Conservation (phyloP, 2,797 vertebrate species). For the Adrianichthys oophorus region DNA sequence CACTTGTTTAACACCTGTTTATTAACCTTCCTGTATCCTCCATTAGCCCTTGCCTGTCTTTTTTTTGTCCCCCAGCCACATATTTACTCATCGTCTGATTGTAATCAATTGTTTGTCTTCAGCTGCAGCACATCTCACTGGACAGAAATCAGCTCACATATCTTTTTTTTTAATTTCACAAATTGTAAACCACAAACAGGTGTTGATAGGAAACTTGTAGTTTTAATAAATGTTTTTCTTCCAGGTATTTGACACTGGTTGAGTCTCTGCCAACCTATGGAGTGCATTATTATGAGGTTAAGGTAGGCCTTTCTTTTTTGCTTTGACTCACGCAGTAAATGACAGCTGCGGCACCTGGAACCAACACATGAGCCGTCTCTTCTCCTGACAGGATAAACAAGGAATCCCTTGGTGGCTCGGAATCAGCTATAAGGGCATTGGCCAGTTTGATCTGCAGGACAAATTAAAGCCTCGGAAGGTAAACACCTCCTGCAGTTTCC, state of each 20-base stretch:
- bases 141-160: slow-evolving; percentile 28
- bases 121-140: slow-evolving; percentile 35
- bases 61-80: slow-evolving; percentile 6
- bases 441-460: slow-evolving; percentile 96
- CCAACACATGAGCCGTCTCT: slow-evolving; percentile 17
- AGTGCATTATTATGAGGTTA: slow-evolving; percentile 97
- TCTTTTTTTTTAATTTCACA: slow-evolving; percentile 10
- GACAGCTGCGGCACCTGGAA: slow-evolving; percentile 24
- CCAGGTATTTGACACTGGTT: slow-evolving; percentile 94
- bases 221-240: slow-evolving; percentile 45
- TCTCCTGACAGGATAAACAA: slow-evolving; percentile 90
- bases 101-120: slow-evolving; percentile 62
- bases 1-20: slow-evolving; percentile 30
- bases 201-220: slow-evolving; percentile 17
- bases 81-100: slow-evolving; percentile 50
- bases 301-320: slow-evolving; percentile 78
- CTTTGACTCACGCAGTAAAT: slow-evolving; percentile 30
- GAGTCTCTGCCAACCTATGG: slow-evolving; percentile 96
- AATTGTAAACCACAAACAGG: slow-evolving; percentile 16
- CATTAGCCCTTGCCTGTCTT: slow-evolving; percentile 19
- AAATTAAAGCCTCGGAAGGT: slow-evolving; percentile 96
- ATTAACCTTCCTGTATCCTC: slow-evolving; percentile 57
- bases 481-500: slow-evolving; percentile 15
- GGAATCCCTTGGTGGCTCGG: slow-evolving; percentile 99
- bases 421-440: slow-evolving; percentile 97